Base-by-base conservation (phyloP, 1,140 invertebrate species). In the Zaprionus taronus region DNA sequence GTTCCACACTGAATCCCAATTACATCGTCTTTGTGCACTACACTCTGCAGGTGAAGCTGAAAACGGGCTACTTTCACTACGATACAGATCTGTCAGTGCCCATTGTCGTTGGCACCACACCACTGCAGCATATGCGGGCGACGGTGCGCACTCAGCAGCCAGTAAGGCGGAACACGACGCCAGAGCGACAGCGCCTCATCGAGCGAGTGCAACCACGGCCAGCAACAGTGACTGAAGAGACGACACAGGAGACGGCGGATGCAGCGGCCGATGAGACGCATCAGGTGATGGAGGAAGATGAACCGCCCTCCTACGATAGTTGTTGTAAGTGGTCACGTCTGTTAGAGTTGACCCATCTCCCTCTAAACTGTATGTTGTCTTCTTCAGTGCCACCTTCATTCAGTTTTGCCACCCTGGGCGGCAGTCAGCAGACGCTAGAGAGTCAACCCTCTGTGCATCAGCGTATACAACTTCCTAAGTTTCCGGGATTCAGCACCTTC, bases 1-100 rank as follows among this genome's bases (percentile, higher is more conserved):
- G 91, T 3, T 92, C 91, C 22, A 92, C 91, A 1, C 71, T 92
- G 1, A 92, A 92, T 68, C 80, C 85, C 58, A 92, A 92, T 34
- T 92, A 92, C 55, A 92, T 92, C 51, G 91, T 92, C 31, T 92
- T 92, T 36, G 57, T 92, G 9, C 91, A 92, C 49, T 92, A 92
- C 26, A 91, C 91, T 36, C 66, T 92, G 26, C 91, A 92, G 67
- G 73, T 92, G 24, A 90, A 84, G 22, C 63, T 92, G 1, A 92
- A 92, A 61, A 92, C 91, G 5, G 91, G 91, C 1, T 90, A 56
- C 53, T 92, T 92, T 26, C 91, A 92, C 67, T 92, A 92, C 28
- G 91, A 92, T 26, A 91, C 91, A 44, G 91, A 92, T n/a, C 62
- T 92, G 3, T 92, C 91, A 7, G 84, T 86, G 58, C 91, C 91